phyloP scores from a whole-genome alignment of 2,888 invertebrate genomes.

The Polyploca ridens region DNA sequence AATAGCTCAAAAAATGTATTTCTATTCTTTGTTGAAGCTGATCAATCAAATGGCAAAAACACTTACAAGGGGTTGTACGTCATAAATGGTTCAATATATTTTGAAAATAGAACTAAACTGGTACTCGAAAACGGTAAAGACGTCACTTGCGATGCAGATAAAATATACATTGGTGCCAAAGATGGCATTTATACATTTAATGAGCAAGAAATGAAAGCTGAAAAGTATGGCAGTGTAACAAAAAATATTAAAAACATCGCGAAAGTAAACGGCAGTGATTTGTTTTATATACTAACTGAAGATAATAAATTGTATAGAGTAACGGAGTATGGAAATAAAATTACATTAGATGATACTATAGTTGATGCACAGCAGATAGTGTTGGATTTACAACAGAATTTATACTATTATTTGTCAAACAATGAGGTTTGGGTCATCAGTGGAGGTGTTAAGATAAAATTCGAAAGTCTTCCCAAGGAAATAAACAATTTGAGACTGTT shows the following conservation, averaged over 20 bases:
- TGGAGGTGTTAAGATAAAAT: not conserved
- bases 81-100: not conserved
- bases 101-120: not conserved
- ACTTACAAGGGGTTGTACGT: not conserved
- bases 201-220: not conserved
- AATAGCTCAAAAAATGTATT: not conserved
- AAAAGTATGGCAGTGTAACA: not conserved
- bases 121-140: not conserved
- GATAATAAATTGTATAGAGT: not conserved
- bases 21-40: not conserved
- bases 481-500: not conserved
- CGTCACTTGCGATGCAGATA: not conserved
- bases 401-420: not conserved
- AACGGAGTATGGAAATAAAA: not conserved
- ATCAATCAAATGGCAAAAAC: not conserved
- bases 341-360: not conserved
- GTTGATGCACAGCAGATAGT: not conserved
- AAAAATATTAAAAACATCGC: not conserved
- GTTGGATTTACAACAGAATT: not conserved
- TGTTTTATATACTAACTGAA: not conserved
- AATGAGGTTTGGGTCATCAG: not conserved
- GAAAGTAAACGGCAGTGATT: not conserved
- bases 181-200: constrained; percentile 3
- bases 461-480: not conserved
- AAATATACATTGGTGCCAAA: not conserved